Conservation (phyloP, 2,888 invertebrate species). For the Harmothoe impar region DNA sequence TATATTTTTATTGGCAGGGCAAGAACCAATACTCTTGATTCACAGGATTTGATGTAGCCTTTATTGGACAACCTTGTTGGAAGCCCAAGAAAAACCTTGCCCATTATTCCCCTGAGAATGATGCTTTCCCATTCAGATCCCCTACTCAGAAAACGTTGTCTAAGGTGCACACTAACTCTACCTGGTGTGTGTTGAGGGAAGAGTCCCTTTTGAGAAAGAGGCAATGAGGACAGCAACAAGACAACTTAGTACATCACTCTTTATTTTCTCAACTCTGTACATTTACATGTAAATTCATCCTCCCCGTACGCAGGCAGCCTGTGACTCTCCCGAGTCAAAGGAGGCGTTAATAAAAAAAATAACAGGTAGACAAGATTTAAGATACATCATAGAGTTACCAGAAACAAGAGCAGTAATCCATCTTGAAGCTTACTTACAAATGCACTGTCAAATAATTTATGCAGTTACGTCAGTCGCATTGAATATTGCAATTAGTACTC, state of each 20-base stretch:
- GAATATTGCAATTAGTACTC: not conserved
- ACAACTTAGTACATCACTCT: slow-evolving; percentile 32
- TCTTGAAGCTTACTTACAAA: slow-evolving; percentile 15
- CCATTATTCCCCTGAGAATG: no score
- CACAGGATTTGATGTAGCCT: no score
- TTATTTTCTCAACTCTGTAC: slow-evolving; percentile 31
- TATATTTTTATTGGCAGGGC: no score
- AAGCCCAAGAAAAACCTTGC: no score
- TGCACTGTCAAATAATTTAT: slow-evolving; percentile 44
- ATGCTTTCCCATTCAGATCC: no score
- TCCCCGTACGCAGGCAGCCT: not conserved
- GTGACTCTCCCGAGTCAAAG: not conserved
- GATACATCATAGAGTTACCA: not conserved
- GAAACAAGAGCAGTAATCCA: not conserved
- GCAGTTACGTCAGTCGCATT: not conserved
- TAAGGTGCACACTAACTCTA: no score
- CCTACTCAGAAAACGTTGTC: no score
- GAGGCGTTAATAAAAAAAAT: not conserved
- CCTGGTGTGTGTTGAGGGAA: no score
- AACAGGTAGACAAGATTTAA: not conserved
- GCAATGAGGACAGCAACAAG: no score
- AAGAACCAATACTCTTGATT: no score
- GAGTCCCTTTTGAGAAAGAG: no score
- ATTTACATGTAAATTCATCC: not conserved
- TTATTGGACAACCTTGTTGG: no score